phyloP scores from a whole-genome alignment of 2,113 vertebrate genomes.

The Notechis scutatus region DNA sequence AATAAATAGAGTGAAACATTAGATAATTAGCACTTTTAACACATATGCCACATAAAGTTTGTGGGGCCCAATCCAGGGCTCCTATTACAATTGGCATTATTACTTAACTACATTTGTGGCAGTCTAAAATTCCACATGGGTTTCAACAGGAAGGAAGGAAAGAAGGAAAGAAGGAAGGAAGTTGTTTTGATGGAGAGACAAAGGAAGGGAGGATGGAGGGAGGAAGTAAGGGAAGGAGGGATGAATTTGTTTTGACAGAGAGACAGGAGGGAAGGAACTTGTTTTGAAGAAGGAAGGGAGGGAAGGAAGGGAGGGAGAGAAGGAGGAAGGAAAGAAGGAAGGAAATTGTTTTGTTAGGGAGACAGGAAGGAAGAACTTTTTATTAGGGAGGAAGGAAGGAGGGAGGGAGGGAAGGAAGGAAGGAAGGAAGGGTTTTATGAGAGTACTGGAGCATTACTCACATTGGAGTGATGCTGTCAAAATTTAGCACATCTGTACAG shows the following conservation, averaged over 20 bases:
- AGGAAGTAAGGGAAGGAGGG: too few relatives aligned
- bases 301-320: too few relatives aligned
- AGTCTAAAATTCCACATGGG: not conserved
- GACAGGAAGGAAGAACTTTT: too few relatives aligned
- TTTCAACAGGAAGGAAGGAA: not conserved
- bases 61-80: not conserved
- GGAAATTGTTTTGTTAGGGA: too few relatives aligned
- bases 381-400: not conserved
- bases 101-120: not conserved
- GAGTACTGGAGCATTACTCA: not conserved
- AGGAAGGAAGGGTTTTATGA: not conserved
- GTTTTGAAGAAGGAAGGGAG: too few relatives aligned
- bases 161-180: not conserved
- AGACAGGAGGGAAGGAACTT: too few relatives aligned
- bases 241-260: too few relatives aligned
- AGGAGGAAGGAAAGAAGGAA: too few relatives aligned
- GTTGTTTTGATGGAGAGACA: too few relatives aligned
- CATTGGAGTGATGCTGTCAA: not conserved
- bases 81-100: not conserved
- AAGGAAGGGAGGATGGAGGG: too few relatives aligned
- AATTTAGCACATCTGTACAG: not conserved
- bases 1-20: not conserved
- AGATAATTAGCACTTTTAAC: slow-evolving; percentile 14
- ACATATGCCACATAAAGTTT: not conserved
- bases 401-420: not conserved